Evolutionary conservation across 2,888 invertebrate genomes (phyloP).

Genomic region (Tolmerus cingulatus): DNA sequence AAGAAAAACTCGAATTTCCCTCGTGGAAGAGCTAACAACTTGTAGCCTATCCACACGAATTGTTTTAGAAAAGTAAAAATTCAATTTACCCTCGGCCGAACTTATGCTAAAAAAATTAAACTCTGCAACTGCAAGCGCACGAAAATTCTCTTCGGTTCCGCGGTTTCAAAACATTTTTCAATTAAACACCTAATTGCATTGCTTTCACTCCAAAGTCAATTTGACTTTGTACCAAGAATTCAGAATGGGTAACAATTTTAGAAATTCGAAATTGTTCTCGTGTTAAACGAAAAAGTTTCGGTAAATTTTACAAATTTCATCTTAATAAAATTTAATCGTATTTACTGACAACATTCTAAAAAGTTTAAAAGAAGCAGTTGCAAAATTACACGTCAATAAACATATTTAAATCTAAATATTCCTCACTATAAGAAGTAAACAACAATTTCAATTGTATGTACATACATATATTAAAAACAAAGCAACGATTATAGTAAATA

Average conservation of each 20-base stretch:
- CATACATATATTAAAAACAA: too few species aligned
- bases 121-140: not conserved
- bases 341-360: not conserved
- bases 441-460: too few species aligned
- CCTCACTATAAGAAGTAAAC: too few species aligned
- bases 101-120: not conserved
- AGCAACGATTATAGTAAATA: too few species aligned
- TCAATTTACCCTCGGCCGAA: not conserved
- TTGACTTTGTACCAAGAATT: not conserved
- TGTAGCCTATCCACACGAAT: not conserved
- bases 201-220: not conserved
- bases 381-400: not conserved
- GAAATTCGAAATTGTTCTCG: not conserved
- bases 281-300: not conserved
- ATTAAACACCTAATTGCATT: constrained; percentile 9
- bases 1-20: not conserved
- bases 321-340: not conserved
- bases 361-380: not conserved
- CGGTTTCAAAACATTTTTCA: not conserved
- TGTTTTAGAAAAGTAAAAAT: not conserved
- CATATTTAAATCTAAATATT: not conserved
- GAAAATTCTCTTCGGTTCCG: not conserved
- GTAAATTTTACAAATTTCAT: not conserved
- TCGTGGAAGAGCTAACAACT: not conserved
- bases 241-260: not conserved